Conservation (phyloP, 1,140 invertebrate genomes). For the Dendrolimus punctatus region DNA sequence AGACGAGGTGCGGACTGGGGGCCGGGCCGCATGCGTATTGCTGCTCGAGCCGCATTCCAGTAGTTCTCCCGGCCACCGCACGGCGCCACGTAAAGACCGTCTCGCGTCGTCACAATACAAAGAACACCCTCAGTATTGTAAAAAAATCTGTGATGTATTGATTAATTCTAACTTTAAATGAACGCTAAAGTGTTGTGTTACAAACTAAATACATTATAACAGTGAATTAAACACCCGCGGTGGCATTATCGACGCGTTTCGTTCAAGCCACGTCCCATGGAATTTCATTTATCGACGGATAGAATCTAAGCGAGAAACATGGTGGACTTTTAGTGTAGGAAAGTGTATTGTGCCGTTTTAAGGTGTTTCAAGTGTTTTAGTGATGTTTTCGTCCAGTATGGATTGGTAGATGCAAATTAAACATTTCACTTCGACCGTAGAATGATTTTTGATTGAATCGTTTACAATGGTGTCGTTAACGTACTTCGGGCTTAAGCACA, state of each 20-base stretch:
- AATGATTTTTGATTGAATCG: conserved; percentile 45
- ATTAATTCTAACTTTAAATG: conserved; percentile 64
- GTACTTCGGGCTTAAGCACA: conserved; percentile 56
- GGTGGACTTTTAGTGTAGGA: conserved; percentile 51
- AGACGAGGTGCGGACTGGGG: conserved; percentile 25
- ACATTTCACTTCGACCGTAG: conserved; percentile 32
- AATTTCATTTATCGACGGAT: conserved; percentile 71
- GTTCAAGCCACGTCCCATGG: conserved; percentile 59
- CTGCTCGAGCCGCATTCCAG: conserved; percentile 53
- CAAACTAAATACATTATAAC: conserved; percentile 20
- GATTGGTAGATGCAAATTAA: conserved; percentile 42
- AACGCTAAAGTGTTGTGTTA: conserved; percentile 31
- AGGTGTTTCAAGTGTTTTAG: conserved; percentile 1
- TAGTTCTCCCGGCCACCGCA: conserved; percentile 56
- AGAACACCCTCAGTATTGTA: conserved; percentile 66
- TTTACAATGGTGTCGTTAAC: conserved; percentile 62
- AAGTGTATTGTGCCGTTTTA: conserved; percentile 19
- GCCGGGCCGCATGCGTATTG: conserved; percentile 52
- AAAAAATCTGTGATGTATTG: conserved; percentile 71
- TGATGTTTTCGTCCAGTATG: conserved; percentile 33
- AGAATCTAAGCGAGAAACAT: conserved; percentile 63
- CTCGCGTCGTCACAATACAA: conserved; percentile 59
- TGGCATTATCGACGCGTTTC: conserved; percentile 30
- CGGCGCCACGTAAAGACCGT: conserved; percentile 34
- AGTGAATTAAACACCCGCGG: conserved; percentile 20